These are phyloP conservation scores for Crambe crambe DNA, from an alignment of 37 sponge, comb jelly and placozoan genomes.

Conservation along the genomic window DNA sequence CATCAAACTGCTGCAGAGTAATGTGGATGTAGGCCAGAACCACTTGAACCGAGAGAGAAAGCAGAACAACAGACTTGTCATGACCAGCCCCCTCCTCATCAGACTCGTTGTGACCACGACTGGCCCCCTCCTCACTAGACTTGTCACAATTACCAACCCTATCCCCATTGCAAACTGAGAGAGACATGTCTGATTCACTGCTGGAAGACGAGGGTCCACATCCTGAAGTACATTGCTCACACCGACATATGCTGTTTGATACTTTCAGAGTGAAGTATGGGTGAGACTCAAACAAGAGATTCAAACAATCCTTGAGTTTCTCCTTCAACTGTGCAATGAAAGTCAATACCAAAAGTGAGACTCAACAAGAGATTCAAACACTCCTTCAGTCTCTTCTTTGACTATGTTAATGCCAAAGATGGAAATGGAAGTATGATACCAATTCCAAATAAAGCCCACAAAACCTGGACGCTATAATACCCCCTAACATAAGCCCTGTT, in stretches of 20 bases:
- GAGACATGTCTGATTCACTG: too few relatives aligned
- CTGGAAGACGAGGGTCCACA: neutral
- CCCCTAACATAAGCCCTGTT: too few relatives aligned
- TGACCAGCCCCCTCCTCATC: neutral
- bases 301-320: slow-evolving; percentile 34
- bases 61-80: neutral
- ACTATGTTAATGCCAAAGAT: too few relatives aligned
- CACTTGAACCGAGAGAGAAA: neutral
- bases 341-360: neutral
- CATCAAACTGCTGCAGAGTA: slow-evolving; percentile 47
- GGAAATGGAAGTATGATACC: too few relatives aligned
- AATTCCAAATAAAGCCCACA: too few relatives aligned
- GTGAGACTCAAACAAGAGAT: neutral
- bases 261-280: slow-evolving; percentile 7
- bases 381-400: slow-evolving; percentile 40
- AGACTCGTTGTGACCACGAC: neutral
- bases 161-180: too few relatives aligned
- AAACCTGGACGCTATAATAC: too few relatives aligned
- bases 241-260: neutral
- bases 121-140: too few relatives aligned
- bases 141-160: too few relatives aligned
- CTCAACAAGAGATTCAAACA: slow-evolving; percentile 13
- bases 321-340: slow-evolving; percentile 35
- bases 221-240: neutral
- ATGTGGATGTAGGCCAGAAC: slow-evolving; percentile 10